Base-by-base conservation (phyloP, 1,140 invertebrate species). In the Papilio xuthus region DNA sequence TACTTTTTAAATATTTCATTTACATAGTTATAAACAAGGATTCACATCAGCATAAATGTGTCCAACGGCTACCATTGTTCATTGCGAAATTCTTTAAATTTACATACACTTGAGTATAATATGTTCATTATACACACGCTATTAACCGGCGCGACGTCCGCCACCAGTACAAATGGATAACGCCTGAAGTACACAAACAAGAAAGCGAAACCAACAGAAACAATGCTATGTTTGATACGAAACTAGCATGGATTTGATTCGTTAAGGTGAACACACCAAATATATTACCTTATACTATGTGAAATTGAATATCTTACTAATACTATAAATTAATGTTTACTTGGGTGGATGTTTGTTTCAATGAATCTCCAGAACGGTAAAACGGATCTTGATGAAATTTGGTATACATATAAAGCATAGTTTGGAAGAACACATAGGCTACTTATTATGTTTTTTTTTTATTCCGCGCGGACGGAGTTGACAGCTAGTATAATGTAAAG, bases 41-140 rank as follows among this genome's bases (percentile, higher is more conserved):
- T 0, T 18, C 20, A 60, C 23, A 60, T 60, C 56, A 60, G 56
- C 56, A 28, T 32, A 67, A 7, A 15, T 67, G 26, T 32, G 26
- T 12, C 9, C 28, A 69, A n/a, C 18, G 32, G 18, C 42, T 47
- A 47, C 53, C 42, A 76, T 76, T 76, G 71, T 79, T 78, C 37
- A 20, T n/a, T 23, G 37, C 70, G 70, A 79, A 79, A 60, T 26
- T 73, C 67, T 73, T 73, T 60, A 79, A 60, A 73, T 73, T 60
- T 78, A n/a, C 50, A 53, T 53, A 53, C 47, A 53, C 9, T 37
- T 28, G 15, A 60, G 12, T 60, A 37, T 20, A 76, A 78, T 15
- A 56, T 79, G 50, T 67, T 79, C 41, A 79, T 73, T 73, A 60
- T 41, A 56, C 26, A 75, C 60, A 67, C 44, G 42, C 63, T 60